Evolutionary conservation across 2,888 invertebrate genomes (phyloP).

Genomic region (Torymus texanus): DNA sequence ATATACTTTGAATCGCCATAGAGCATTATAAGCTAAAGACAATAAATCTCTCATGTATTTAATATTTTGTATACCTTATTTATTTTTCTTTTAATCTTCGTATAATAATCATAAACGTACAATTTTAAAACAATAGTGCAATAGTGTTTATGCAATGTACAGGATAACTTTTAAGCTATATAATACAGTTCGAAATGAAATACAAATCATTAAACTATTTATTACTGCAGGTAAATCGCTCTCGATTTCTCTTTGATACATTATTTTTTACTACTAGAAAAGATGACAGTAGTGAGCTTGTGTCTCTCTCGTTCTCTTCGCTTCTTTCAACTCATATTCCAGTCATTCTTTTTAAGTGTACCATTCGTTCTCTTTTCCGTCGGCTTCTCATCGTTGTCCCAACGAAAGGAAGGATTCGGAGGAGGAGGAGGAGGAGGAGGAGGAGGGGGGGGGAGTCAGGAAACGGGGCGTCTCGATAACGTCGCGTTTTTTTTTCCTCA

Average conservation of each 20-base stretch:
- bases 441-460: slow-evolving; percentile 42
- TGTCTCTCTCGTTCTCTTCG: slow-evolving; percentile 45
- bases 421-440: too few species aligned
- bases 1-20: slow-evolving; percentile 59
- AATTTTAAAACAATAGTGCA: slow-evolving; percentile 74
- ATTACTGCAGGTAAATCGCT: slow-evolving; percentile 69
- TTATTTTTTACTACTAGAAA: slow-evolving; percentile 70
- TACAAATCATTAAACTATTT: slow-evolving; percentile 73
- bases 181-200: slow-evolving; percentile 74
- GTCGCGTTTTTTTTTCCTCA: slow-evolving; percentile 62
- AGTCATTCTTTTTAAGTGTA: slow-evolving; percentile 42
- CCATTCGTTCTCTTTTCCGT: slow-evolving; percentile 51
- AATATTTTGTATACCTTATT: slow-evolving; percentile 74
- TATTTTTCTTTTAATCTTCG: slow-evolving; percentile 72
- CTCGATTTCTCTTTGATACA: slow-evolving; percentile 67
- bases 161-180: slow-evolving; percentile 74
- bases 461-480: slow-evolving; percentile 60
- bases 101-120: slow-evolving; percentile 74
- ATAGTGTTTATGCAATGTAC: slow-evolving; percentile 74
- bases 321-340: slow-evolving; percentile 40
- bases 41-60: slow-evolving; percentile 69
- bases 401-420: slow-evolving; percentile 46
- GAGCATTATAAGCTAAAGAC: slow-evolving; percentile 60
- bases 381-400: slow-evolving; percentile 51
- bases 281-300: slow-evolving; percentile 47